These are phyloP conservation scores for Xenentodon cancila DNA, from an alignment of 2,797 vertebrate species.

Conservation along the genomic window DNA sequence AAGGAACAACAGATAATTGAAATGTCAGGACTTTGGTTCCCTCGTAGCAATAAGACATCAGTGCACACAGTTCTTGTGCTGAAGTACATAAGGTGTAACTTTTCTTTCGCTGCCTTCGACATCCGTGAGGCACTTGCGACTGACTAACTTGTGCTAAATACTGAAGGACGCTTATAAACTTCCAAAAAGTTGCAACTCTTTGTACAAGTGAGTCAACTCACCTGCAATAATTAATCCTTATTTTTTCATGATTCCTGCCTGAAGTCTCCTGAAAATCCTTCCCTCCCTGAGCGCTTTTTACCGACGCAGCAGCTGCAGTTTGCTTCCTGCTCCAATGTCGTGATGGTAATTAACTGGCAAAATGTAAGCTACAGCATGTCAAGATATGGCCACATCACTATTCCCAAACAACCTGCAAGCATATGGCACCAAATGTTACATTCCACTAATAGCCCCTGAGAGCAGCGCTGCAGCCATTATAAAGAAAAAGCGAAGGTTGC, in stretches of 20 bases:
- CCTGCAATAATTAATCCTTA: conserved; percentile 19
- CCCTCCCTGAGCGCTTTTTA: conserved; percentile 55
- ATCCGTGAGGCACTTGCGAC: too few relatives aligned
- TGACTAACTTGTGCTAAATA: background rate
- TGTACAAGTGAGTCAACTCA: conserved; percentile 8
- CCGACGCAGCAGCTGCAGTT: conserved; percentile 64
- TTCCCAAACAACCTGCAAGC: conserved; percentile 83
- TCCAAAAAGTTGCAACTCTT: conserved; percentile 13
- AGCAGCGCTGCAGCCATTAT: conserved; percentile 62
- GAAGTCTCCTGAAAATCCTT: conserved; percentile 9
- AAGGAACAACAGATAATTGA: too few relatives aligned
- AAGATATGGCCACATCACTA: conserved; percentile 68
- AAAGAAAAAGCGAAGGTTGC: conserved; percentile 46
- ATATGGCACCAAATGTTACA: conserved; percentile 86
- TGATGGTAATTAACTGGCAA: conserved; percentile 83
- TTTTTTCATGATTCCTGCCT: conserved; percentile 47
- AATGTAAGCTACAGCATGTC: conserved; percentile 78
- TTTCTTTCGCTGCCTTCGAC: too few relatives aligned
- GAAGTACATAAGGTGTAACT: too few relatives aligned
- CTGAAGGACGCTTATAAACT: background rate
- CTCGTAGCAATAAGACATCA: too few relatives aligned
- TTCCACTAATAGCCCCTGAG: conserved; percentile 81
- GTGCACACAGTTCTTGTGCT: too few relatives aligned
- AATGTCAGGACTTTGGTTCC: too few relatives aligned
- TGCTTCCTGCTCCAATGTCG: conserved; percentile 77